A percentile compares a stretch with the other conserved stretches of the same genome.
Conservation (phyloP, 1,140 invertebrate genomes). For the Macrobrachium nipponense region DNA sequence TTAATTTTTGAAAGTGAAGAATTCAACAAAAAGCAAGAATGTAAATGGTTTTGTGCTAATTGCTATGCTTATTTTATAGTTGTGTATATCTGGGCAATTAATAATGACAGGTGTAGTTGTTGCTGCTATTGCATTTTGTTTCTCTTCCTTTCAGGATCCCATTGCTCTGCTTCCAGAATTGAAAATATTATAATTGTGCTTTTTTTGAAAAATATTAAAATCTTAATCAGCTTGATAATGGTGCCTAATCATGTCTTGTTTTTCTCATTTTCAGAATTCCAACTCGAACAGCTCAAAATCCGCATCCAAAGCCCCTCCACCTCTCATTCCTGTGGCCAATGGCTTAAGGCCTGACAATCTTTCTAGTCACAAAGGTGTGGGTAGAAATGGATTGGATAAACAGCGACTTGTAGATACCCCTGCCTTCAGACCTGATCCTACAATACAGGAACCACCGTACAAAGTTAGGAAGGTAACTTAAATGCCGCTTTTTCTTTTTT, state of each 20-base stretch:
- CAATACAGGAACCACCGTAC: conserved; percentile 61
- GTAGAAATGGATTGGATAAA: conserved; percentile 63
- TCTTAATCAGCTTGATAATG: background rate
- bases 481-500: background rate
- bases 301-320: conserved; percentile 61
- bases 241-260: background rate
- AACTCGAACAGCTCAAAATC: conserved; percentile 56
- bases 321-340: conserved; percentile 61
- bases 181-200: too few species aligned
- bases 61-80: too few species aligned
- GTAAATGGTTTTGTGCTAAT: too few species aligned
- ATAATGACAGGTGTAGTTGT: too few species aligned
- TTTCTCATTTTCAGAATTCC: conserved; percentile 43
- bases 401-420: conserved; percentile 61
- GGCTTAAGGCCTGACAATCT: conserved; percentile 60
- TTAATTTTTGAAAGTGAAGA: too few species aligned
- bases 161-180: too few species aligned
- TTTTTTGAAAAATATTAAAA: background rate
- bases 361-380: conserved; percentile 63
- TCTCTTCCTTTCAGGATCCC: too few species aligned
- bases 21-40: too few species aligned
- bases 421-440: conserved; percentile 62
- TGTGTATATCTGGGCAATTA: too few species aligned
- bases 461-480: conserved; percentile 60
- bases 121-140: too few species aligned